Evolutionary conservation across 1,140 invertebrate species (phyloP).

Genomic region (Drosophila rhopaloa): DNA sequence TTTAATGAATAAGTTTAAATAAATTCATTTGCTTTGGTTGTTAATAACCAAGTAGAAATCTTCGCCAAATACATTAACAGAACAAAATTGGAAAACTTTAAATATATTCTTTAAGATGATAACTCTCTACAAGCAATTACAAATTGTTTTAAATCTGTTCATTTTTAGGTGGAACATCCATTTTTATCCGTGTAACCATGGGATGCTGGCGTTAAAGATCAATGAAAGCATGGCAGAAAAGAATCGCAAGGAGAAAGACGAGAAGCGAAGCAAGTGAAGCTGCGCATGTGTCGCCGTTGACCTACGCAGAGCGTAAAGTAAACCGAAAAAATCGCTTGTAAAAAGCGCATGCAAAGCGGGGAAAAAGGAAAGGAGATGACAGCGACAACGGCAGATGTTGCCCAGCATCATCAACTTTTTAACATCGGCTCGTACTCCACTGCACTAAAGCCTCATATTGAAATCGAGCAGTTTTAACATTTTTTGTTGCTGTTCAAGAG

Average conservation of each 20-base stretch:
- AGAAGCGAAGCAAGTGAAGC: constrained; percentile 47
- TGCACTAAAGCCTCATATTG: constrained; percentile 44
- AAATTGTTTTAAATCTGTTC: too few relatives aligned
- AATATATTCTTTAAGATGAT: neutral
- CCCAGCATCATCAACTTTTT: constrained; percentile 46
- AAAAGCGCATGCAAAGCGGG: constrained; percentile 69
- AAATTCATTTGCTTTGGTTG: too few relatives aligned
- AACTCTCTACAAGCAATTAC: too few relatives aligned
- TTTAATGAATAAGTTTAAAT: too few relatives aligned
- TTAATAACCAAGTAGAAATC: too few relatives aligned
- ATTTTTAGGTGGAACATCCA: too few relatives aligned
- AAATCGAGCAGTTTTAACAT: constrained; percentile 68
- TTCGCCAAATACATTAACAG: too few relatives aligned
- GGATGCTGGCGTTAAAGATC: constrained; percentile 76
- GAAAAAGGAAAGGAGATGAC: constrained; percentile 40
- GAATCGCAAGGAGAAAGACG: constrained; percentile 15
- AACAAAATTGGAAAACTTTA: too few relatives aligned
- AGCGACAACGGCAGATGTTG: constrained; percentile 71
- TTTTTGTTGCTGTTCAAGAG: constrained; percentile 45
- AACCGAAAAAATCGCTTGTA: constrained; percentile 57
- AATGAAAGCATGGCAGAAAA: constrained; percentile 64
- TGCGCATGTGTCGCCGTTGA: constrained; percentile 77
- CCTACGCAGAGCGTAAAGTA: constrained; percentile 75
- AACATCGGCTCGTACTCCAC: constrained; percentile 19
- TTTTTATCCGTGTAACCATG: constrained; percentile 31